Conservation (phyloP, 2,888 invertebrate species). For the Reticulitermes lucifugus region DNA sequence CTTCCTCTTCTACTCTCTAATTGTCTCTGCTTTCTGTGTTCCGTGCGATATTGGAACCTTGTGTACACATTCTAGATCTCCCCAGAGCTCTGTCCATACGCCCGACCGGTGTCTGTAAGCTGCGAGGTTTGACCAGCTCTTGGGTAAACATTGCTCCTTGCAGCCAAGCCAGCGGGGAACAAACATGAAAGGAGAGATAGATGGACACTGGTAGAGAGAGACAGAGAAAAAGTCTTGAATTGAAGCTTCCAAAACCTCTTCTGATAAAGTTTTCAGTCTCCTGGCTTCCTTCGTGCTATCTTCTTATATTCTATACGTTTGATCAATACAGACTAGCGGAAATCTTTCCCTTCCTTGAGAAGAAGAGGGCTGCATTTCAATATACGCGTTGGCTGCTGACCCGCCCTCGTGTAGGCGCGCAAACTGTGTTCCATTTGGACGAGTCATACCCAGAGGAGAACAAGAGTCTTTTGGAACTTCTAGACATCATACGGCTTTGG, state of each 20-base stretch:
- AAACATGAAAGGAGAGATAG: constrained; percentile 33
- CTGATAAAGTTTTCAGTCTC: constrained; percentile 24
- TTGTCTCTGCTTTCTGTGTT: not conserved
- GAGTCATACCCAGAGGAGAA: not conserved
- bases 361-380: not conserved
- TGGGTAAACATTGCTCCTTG: constrained; percentile 44
- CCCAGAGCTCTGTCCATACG: constrained; percentile 10
- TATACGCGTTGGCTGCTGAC: not conserved
- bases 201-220: constrained; percentile 16
- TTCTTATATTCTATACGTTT: not conserved
- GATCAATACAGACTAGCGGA: constrained; percentile 33
- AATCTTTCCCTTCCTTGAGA: not conserved
- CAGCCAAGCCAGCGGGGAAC: constrained; percentile 19
- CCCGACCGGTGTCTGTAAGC: constrained; percentile 32
- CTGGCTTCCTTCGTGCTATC: not conserved
- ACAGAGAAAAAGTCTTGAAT: constrained; percentile 30
- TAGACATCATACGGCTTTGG: not conserved
- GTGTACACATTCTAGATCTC: constrained; percentile 39
- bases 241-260: constrained; percentile 36
- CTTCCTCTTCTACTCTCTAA: not conserved
- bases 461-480: not conserved
- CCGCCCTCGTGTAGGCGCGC: not conserved
- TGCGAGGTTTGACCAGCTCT: constrained; percentile 9
- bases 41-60: constrained; percentile 44
- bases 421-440: not conserved